Conservation (phyloP, 1,140 invertebrate genomes). For the Papilio polytes region DNA sequence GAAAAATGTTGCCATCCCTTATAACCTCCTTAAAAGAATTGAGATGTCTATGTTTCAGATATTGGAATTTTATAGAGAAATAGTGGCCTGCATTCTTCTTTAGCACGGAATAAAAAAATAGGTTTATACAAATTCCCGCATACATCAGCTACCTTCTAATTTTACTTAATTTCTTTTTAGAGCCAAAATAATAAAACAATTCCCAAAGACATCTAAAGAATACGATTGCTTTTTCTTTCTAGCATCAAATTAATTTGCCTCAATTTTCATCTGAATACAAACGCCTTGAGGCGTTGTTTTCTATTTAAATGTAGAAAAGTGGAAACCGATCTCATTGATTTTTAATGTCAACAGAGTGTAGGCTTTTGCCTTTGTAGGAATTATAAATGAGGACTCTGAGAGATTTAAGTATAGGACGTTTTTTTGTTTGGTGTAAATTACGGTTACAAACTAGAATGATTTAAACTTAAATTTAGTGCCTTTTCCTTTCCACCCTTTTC, state of each 20-base stretch:
- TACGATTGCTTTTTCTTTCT: slow-evolving; percentile 15
- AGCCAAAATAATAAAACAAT: background rate
- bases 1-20: no score
- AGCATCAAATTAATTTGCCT: slow-evolving; percentile 41
- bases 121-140: no score
- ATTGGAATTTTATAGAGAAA: no score
- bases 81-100: no score
- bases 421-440: no score
- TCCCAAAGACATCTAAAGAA: background rate
- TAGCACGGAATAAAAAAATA: no score
- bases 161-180: background rate
- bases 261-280: slow-evolving; percentile 36
- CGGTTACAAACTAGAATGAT: background rate
- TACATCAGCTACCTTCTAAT: no score
- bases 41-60: no score
- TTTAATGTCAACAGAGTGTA: slow-evolving; percentile 8
- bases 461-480: no score
- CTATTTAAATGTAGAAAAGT: background rate
- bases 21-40: no score
- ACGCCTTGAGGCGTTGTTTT: slow-evolving; percentile 12
- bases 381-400: background rate
- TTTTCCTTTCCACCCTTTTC: no score
- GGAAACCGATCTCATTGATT: slow-evolving; percentile 17
- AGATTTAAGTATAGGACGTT: no score
- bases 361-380: background rate